Evolutionary conservation across 2,797 vertebrate genomes (phyloP).

Genomic region (Sebastes aleutianus): DNA sequence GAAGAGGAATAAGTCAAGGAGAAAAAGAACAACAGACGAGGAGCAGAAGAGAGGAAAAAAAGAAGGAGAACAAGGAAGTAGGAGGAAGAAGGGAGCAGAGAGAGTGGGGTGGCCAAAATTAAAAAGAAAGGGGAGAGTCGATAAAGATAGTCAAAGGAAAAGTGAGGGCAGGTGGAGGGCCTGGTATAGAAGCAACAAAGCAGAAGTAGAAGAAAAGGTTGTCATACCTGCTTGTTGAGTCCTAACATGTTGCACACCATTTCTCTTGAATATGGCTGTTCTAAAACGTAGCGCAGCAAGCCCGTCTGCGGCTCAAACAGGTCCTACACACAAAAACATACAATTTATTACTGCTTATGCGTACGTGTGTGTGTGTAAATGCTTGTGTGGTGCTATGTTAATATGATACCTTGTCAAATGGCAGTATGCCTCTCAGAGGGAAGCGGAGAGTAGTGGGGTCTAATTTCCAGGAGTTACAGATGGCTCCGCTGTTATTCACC

Average conservation of each 20-base stretch:
- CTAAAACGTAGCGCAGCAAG: slow-evolving; percentile 96
- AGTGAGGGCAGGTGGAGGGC: slow-evolving; percentile 77
- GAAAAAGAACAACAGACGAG: neutral
- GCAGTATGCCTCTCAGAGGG: slow-evolving; percentile 94
- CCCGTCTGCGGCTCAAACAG: slow-evolving; percentile 98
- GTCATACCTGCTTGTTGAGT: slow-evolving; percentile 98
- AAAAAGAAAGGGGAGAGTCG: neutral
- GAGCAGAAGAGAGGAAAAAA: neutral
- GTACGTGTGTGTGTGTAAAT: neutral
- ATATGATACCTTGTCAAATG: slow-evolving; percentile 92
- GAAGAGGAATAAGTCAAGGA: neutral
- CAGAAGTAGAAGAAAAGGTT: slow-evolving; percentile 44
- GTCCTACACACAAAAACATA: slow-evolving; percentile 80
- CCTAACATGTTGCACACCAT: slow-evolving; percentile 99
- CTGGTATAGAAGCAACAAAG: slow-evolving; percentile 35
- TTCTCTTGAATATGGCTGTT: slow-evolving; percentile 98
- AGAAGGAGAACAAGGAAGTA: neutral
- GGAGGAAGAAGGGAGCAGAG: neutral
- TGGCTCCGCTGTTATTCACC: slow-evolving; percentile 98
- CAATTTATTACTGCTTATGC: neutral
- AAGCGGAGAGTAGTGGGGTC: slow-evolving; percentile 96
- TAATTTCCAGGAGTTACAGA: slow-evolving; percentile 99
- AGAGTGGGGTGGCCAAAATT: slow-evolving; percentile 43
- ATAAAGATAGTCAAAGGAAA: slow-evolving; percentile 39
- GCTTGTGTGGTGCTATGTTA: neutral